phyloP scores from a whole-genome alignment of 2,888 invertebrate species.

The Acleris sparsana region DNA sequence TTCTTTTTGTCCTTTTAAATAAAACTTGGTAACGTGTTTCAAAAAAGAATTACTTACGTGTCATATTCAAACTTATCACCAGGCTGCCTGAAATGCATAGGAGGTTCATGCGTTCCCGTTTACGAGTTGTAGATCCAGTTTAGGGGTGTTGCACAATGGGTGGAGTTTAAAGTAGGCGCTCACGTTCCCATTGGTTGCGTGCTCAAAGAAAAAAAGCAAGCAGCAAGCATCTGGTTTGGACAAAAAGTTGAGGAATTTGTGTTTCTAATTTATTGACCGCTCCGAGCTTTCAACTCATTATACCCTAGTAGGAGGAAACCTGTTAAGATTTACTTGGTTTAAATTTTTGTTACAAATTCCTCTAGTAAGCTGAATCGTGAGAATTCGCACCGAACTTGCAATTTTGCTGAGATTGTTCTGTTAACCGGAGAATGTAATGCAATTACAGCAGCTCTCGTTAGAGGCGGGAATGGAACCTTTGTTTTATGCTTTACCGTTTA shows the following conservation, averaged over 20 bases:
- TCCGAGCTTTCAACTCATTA: constrained; percentile 19
- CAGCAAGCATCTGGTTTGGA: background rate
- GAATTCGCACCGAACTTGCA: constrained; percentile 61
- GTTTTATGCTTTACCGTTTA: constrained; percentile 44
- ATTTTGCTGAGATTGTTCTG: constrained; percentile 72
- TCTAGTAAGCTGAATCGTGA: constrained; percentile 46
- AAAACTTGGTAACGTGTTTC: too few relatives aligned
- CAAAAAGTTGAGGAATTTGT: constrained; percentile 1
- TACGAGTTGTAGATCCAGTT: background rate
- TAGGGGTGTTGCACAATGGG: constrained; percentile 19
- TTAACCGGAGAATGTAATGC: constrained; percentile 70
- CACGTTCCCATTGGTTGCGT: constrained; percentile 19
- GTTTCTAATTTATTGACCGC: background rate
- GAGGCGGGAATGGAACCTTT: constrained; percentile 44
- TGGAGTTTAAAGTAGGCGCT: constrained; percentile 1
- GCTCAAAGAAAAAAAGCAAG: constrained; percentile 17
- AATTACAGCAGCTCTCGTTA: constrained; percentile 70
- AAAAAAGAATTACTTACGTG: constrained; percentile 21
- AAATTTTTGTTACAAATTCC: constrained; percentile 43
- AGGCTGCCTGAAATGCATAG: constrained; percentile 11
- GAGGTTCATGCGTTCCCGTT: constrained; percentile 9
- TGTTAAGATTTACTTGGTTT: constrained; percentile 25
- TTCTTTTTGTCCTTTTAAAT: too few relatives aligned
- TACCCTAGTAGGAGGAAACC: constrained; percentile 6
- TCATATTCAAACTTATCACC: constrained; percentile 25